Base-by-base conservation (phyloP, 2,113 vertebrate genomes). In the Sardina pilchardus region DNA sequence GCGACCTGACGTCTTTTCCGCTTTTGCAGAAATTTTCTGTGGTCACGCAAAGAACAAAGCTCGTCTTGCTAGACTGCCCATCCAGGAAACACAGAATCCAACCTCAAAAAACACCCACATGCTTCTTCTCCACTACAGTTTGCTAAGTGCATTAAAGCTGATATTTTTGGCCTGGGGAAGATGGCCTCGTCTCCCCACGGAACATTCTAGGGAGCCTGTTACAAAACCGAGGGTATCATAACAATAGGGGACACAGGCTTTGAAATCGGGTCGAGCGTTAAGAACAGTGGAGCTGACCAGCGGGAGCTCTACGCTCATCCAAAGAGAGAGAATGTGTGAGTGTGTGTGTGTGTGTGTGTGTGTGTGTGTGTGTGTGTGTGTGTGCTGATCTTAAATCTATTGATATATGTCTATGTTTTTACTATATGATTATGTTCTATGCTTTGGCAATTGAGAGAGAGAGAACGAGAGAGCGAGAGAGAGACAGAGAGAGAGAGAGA, bases 101-200 rank as follows among this genome's bases (percentile, higher is more conserved):
- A n/a, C 59, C 34, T 83, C 12, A 43, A n/a, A 39, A 63, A 42
- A 30, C 63, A 71, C 26, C n/a, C 30, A 71, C 6, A 56, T 19
- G 82, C 5, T 30, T 83, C 82, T 56, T 83, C 50, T 56, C 30
- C 36, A 56, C 56, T 39, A 26, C 43, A 39, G 44, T 82, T 48
- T 82, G 81, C 44, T 83, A 53, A 53, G 82, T 53, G 53, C 82
- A 56, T 56, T 53, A 56, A 34, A 36, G 26, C 34, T 83, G 82
- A 83, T 84, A 44, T 44, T 30, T 84, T 75, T 75, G 83, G 83
- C 63, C 34, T 9, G 1, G 44, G 59, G n/a, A 17, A 75, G 39
- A 75, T n/a, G 16, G 43, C 17, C n/a, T 84, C 44, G 83, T 30
- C 10, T 67, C 63, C 43, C 44, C 39, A 67, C 24, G 53, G 50